Percentiles rank a stretch among this genome's conserved stretches.
These are phyloP conservation scores for Formicarius rufipectus DNA, from an alignment of 2,113 vertebrate species.

Conservation along the genomic window DNA sequence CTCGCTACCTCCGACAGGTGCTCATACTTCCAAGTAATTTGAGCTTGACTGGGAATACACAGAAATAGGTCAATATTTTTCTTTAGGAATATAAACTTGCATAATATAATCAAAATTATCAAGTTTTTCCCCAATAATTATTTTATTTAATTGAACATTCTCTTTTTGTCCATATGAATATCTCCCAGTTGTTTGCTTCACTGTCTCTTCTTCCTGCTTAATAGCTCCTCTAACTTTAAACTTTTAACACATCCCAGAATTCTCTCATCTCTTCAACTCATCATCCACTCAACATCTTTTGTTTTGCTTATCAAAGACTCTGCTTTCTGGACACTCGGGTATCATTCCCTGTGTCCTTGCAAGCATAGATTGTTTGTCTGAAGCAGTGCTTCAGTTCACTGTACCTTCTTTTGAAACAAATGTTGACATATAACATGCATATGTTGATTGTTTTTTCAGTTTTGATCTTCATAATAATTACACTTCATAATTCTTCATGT, in stretches of 20 bases:
- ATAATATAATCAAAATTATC: not conserved
- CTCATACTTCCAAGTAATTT: not conserved
- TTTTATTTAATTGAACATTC: not conserved
- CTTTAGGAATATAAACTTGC: not conserved
- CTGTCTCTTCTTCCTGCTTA: not conserved
- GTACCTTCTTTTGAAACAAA: not conserved
- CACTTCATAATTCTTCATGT: not conserved
- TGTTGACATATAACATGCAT: fast-evolving
- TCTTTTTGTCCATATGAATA: not conserved
- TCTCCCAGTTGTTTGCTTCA: not conserved
- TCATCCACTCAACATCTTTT: not conserved
- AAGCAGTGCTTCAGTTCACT: not conserved
- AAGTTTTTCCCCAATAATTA: not conserved
- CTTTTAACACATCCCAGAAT: not conserved
- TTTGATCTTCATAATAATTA: not conserved
- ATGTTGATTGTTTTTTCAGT: not conserved
- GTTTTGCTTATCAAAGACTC: not conserved
- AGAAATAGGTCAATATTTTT: not conserved
- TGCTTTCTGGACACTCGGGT: not conserved
- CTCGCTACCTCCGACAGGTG: no score
- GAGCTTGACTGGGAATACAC: not conserved
- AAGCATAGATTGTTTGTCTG: not conserved
- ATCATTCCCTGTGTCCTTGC: not conserved
- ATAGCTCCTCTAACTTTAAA: not conserved
- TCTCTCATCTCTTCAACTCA: not conserved